phyloP scores from a whole-genome alignment of 2,113 vertebrate species.

The Ptilonorhynchus violaceus region DNA sequence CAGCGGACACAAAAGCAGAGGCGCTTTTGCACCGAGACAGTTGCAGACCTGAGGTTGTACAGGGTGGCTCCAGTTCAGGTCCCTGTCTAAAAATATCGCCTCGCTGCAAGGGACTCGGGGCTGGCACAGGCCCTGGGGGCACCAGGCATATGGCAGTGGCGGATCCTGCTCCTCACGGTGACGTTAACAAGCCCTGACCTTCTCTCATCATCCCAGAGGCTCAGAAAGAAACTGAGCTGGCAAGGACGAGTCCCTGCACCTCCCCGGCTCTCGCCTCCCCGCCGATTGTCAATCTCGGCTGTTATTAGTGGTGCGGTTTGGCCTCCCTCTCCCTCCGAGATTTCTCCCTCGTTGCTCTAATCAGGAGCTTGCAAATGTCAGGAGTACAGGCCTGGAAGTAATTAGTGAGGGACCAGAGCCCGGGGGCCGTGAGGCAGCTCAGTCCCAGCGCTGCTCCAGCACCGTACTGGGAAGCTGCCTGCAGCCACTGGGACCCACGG shows the following conservation, averaged over 20 bases:
- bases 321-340: slow-evolving; percentile 34
- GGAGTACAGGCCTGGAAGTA: slow-evolving; percentile 52
- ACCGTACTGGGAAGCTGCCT: background rate
- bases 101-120: background rate
- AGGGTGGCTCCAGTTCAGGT: background rate
- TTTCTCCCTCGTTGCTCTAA: slow-evolving; percentile 60
- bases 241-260: slow-evolving; percentile 37
- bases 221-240: background rate
- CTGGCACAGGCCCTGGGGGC: slow-evolving; percentile 41
- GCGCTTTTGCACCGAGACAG: background rate
- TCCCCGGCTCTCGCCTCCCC: background rate
- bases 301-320: slow-evolving; percentile 43
- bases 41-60: background rate
- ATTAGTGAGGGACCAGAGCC: slow-evolving; percentile 35
- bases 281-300: slow-evolving; percentile 24
- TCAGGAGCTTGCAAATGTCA: slow-evolving; percentile 65
- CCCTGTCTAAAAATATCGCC: background rate
- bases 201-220: slow-evolving; percentile 57
- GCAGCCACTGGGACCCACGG: background rate
- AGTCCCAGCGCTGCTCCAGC: background rate
- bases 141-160: slow-evolving; percentile 25
- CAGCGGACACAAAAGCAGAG: background rate
- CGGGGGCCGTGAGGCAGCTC: rapidly evolving
- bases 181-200: slow-evolving; percentile 65
- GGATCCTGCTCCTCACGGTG: slow-evolving; percentile 30